Percentiles rank a stretch among this genome's conserved stretches.
These are phyloP conservation scores for Gallirallus australis DNA, from an alignment of 2,797 vertebrate genomes.

Conservation along the genomic window DNA sequence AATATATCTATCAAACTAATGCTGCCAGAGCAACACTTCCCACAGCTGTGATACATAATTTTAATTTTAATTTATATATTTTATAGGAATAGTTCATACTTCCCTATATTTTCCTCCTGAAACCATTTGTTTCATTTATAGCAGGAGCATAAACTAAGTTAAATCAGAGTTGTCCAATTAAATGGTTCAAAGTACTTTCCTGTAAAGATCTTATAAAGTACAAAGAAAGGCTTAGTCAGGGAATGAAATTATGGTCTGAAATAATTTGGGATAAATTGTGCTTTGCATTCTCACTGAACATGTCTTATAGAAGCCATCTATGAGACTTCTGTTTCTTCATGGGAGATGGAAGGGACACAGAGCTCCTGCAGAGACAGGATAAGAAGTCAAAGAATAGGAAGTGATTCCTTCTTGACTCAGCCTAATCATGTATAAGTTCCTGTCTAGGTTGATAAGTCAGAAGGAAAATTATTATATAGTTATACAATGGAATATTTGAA, in stretches of 20 bases:
- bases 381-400: background rate
- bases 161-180: background rate
- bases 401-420: background rate
- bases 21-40: background rate
- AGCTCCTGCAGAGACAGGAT: background rate
- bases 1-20: background rate
- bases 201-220: background rate
- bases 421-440: background rate
- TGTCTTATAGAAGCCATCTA: background rate
- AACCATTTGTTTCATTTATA: background rate
- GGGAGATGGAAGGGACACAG: background rate
- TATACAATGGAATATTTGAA: background rate
- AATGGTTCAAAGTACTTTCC: background rate
- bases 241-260: background rate
- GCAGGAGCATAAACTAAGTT: background rate
- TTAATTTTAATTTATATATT: background rate
- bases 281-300: background rate
- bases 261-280: background rate
- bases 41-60: rapidly evolving
- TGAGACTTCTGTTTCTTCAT: background rate
- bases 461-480: background rate
- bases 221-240: background rate
- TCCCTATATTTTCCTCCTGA: background rate
- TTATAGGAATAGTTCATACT: background rate
- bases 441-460: background rate